Evolutionary conservation across 1,140 invertebrate species (phyloP).

Genomic region (Babylonia areolata): DNA sequence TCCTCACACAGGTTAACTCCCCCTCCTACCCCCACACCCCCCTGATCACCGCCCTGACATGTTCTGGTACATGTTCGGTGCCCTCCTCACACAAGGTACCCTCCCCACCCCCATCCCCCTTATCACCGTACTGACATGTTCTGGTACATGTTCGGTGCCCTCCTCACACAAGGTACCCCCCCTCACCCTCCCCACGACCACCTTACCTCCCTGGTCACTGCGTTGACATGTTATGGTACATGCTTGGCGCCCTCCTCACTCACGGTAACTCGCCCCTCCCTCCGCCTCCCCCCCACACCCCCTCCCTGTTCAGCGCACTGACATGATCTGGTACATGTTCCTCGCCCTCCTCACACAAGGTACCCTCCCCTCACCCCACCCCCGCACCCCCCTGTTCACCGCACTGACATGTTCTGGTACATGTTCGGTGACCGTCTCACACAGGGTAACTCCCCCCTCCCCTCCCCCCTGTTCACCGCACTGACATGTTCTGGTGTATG

Average conservation of each 20-base stretch:
- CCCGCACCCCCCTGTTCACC: too few species aligned
- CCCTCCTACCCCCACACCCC: too few species aligned
- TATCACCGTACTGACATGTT: slow-evolving; percentile 45
- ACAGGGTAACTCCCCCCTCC: slow-evolving; percentile 28
- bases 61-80: slow-evolving; percentile 65
- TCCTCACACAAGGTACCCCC: slow-evolving; percentile 49
- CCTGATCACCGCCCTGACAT: slow-evolving; percentile 38
- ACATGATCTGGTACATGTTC: slow-evolving; percentile 66
- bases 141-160: slow-evolving; percentile 64
- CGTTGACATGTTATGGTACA: slow-evolving; percentile 62
- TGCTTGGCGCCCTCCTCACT: slow-evolving; percentile 59
- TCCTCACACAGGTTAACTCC: slow-evolving; percentile 47
- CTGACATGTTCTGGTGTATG: slow-evolving; percentile 64
- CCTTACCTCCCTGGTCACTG: too few species aligned
- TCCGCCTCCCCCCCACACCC: too few species aligned
- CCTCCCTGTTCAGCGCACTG: neutral
- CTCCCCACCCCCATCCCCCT: too few species aligned
- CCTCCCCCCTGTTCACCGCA: neutral
- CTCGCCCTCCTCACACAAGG: slow-evolving; percentile 53
- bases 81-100: slow-evolving; percentile 51
- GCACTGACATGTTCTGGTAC: slow-evolving; percentile 60
- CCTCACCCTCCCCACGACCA: too few species aligned
- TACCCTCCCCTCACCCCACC: too few species aligned
- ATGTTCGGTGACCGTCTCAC: slow-evolving; percentile 61
- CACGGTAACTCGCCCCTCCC: neutral